Evolutionary conservation across 2,888 invertebrate genomes (phyloP), one percentile per base, ranked within the genome.

Genomic region (Platynereis dumerilii): DNA sequence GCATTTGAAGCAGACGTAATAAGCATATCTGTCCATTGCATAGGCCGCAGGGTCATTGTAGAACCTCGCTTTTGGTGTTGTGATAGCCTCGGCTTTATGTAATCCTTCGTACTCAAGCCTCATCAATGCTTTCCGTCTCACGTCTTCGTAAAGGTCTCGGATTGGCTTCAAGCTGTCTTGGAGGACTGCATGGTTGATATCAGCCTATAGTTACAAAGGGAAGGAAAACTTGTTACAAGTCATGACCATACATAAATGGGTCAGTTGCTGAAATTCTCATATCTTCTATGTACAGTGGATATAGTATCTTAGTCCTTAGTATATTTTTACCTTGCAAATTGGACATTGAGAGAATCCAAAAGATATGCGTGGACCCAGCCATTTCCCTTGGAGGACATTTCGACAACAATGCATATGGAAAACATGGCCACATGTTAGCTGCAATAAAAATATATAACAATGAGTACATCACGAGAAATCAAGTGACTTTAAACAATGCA

Each of bases 21-120:
- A 98, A 0, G 98, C 96, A 82, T 98, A 98, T 76, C 96, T 88
- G 78, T 97, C 96, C 94, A 98, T 94, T 2, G 98, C 97, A 84
- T 92, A 93, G 0, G 89, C 87, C 1, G 92, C 91, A 0, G 96
- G 90, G 83, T 96, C 94, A 64, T 91, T 89, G 76, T 89, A 89
- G 78, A 89, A 91, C 65, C 90, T 86, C 20, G 89, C 89, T 12
- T 91, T 90, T 5, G 88, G 87, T 17, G 88, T 87, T 28, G 87
- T 87, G 57, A 90, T 88, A 0, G 89, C 90, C 70, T 91, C 91
- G 0, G 90, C 88, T 75, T n/a, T n/a, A n/a, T n/a, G n/a, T 91
- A 95, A 85, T 0, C 97, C 97, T 85, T 98, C 98, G 83, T 97
- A 98, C 84, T 97, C 95, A 55, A 98, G 87, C 62, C 98, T 87